Evolutionary conservation across 2,113 vertebrate species (phyloP).

Genomic region (Ranitomeya variabilis): DNA sequence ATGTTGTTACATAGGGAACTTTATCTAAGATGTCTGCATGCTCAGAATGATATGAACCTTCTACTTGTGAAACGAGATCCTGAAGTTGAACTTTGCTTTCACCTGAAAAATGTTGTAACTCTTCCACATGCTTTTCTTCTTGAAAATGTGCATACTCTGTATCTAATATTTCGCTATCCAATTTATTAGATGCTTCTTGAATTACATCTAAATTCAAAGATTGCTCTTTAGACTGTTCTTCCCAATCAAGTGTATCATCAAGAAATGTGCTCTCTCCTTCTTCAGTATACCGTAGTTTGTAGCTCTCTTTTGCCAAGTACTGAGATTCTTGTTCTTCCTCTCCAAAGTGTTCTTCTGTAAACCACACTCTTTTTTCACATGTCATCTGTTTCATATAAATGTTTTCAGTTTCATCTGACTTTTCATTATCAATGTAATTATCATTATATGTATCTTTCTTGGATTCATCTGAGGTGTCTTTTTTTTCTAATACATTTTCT

Average conservation of each 20-base stretch:
- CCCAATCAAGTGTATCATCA: constrained; percentile 79
- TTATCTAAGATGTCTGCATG: constrained; percentile 2
- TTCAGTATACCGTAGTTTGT: constrained; percentile 76
- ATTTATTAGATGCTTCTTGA: constrained; percentile 36
- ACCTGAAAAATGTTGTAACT: neutral
- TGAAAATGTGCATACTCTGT: constrained; percentile 55
- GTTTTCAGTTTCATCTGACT: constrained; percentile 61
- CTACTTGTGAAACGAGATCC: neutral
- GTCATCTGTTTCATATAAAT: constrained; percentile 69
- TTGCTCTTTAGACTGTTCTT: constrained; percentile 70
- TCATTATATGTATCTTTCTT: constrained; percentile 60
- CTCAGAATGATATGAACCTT: neutral
- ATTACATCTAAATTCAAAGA: constrained; percentile 47
- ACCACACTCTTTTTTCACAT: constrained; percentile 80
- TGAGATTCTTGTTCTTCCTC: constrained; percentile 74
- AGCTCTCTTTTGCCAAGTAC: constrained; percentile 66
- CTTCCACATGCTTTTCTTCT: constrained; percentile 49
- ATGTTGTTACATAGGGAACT: constrained; percentile 44
- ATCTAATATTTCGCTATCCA: constrained; percentile 53
- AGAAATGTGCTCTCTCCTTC: constrained; percentile 90
- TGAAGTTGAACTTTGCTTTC: neutral
- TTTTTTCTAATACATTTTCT: neutral
- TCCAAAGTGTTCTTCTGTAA: constrained; percentile 62
- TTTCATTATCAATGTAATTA: constrained; percentile 44
- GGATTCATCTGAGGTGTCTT: constrained; percentile 33